Evolutionary conservation across 2,797 vertebrate genomes (phyloP), one percentile per base, ranked within the genome.

Genomic region (Siniperca obscura): DNA sequence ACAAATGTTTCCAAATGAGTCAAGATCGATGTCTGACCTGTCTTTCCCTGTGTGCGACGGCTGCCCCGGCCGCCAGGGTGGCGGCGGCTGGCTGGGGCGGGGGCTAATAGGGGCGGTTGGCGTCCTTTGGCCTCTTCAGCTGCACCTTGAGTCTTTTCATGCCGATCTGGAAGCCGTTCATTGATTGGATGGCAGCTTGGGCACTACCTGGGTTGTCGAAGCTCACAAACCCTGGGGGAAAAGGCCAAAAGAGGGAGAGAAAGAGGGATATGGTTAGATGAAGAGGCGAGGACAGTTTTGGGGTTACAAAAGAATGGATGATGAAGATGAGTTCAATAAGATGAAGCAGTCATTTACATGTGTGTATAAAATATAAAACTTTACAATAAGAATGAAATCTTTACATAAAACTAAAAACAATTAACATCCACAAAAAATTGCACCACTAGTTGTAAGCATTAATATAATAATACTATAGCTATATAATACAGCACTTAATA

Each of bases 91-190:
- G 90, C 90, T 70, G 93, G 93, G 94, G 93, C 87, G 68, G 83
- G 93, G 93, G 94, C 97, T 98, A 99, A 95, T 99, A 99, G 84
- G 98, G 98, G 93, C 98, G 97, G 94, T 98, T 99, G 95, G 98
- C 98, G 83, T 99, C 98, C 94, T 99, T 99, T 93, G 98, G 98
- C 96, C 98, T 96, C 95, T 99, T 99, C 91, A 99, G 97, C 95
- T 99, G 98, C 95, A 99, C 98, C 94, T 99, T 99, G 94, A 99
- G 98, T 95, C 98, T 98, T 95, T 99, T 99, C 98, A 99, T 99
- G 95, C 98, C 98, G 93, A 99, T 99, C 96, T 99, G 98, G 94
- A 99, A 99, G 93, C 98, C 98, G 86, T 99, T 99, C 98, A 99
- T 99, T 90, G 98, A 98, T 93, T 99, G 98, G 96, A 99, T 99